These are phyloP conservation scores for Hoplostethus atlanticus DNA, from an alignment of 2,797 vertebrate species.

Conservation along the genomic window DNA sequence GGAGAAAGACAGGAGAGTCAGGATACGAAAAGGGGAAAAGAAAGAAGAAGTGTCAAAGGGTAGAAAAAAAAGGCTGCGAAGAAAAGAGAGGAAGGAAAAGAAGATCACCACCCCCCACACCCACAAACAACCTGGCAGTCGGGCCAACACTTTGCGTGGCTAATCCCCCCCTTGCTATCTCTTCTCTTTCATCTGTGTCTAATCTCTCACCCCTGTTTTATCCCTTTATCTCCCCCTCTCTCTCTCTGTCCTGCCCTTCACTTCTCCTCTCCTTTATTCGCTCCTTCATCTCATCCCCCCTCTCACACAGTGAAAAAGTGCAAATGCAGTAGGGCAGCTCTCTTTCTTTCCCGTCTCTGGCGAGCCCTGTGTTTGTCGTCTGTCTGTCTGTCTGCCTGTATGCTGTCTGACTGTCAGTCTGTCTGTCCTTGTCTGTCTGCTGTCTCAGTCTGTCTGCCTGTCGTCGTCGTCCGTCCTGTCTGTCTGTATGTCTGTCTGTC, in stretches of 20 bases:
- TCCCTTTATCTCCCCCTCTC: conserved; percentile 23
- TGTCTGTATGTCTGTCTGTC: too few species aligned
- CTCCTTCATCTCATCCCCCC: conserved; percentile 32
- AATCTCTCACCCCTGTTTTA: conserved; percentile 48
- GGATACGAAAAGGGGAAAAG: background rate
- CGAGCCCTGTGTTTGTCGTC: background rate
- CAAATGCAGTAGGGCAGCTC: conserved; percentile 21
- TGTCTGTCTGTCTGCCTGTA: too few species aligned
- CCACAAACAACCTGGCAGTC: conserved; percentile 50
- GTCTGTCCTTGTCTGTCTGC: background rate
- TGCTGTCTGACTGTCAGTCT: too few species aligned
- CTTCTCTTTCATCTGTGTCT: conserved; percentile 47
- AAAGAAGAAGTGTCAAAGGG: conserved; percentile 38
- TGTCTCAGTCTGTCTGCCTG: background rate
- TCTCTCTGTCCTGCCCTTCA: conserved; percentile 48
- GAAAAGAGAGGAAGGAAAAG: conserved; percentile 39
- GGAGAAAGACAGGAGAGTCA: background rate
- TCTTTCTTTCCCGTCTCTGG: conserved; percentile 2
- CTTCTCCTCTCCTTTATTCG: conserved; percentile 27
- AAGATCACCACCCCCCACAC: conserved; percentile 49
- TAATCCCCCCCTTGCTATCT: conserved; percentile 42
- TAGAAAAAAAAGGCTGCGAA: background rate
- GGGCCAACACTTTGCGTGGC: conserved; percentile 48
- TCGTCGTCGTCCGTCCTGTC: too few species aligned
- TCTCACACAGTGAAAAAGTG: conserved; percentile 29